phyloP scores from a whole-genome alignment of 2,113 vertebrate genomes.

The Perca fluviatilis region DNA sequence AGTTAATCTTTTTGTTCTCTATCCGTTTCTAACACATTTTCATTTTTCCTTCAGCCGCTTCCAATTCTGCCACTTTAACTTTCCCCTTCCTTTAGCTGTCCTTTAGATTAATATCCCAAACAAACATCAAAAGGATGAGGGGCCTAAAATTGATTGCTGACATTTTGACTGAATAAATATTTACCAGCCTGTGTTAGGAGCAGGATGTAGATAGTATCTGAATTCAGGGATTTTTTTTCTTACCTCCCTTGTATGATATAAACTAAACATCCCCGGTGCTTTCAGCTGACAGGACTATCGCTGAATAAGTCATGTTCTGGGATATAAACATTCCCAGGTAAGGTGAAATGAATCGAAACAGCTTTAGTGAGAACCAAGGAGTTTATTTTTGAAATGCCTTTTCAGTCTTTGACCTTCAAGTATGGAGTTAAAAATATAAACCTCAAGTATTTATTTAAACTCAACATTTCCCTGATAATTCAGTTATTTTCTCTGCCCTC shows the following conservation, averaged over 20 bases:
- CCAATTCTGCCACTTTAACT: not conserved
- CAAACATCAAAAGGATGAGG: not conserved
- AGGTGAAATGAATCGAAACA: conserved; percentile 59
- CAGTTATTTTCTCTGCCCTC: conserved; percentile 5
- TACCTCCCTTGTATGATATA: conserved; percentile 34
- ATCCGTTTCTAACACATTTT: conserved; percentile 13
- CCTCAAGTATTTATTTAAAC: conserved; percentile 46
- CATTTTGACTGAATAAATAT: conserved; percentile 61
- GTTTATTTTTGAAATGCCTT: conserved; percentile 44
- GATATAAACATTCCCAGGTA: conserved; percentile 64
- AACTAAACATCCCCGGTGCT: conserved; percentile 53
- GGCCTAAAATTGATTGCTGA: conserved; percentile 42
- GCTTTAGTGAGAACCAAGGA: conserved; percentile 29
- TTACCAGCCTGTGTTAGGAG: conserved; percentile 23
- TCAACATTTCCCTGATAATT: conserved; percentile 52
- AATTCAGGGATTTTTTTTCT: not conserved
- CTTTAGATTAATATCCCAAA: conserved; percentile 24
- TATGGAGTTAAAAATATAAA: conserved; percentile 36
- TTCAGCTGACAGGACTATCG: conserved; percentile 52
- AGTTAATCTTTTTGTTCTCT: not conserved
- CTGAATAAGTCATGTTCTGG: conserved; percentile 73
- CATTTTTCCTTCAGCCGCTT: conserved; percentile 3
- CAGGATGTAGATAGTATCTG: conserved; percentile 46
- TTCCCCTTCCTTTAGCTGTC: not conserved
- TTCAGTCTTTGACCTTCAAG: conserved; percentile 53